These are phyloP conservation scores for Cynoglossus semilaevis DNA, from an alignment of 2,113 vertebrate species.

Conservation along the genomic window DNA sequence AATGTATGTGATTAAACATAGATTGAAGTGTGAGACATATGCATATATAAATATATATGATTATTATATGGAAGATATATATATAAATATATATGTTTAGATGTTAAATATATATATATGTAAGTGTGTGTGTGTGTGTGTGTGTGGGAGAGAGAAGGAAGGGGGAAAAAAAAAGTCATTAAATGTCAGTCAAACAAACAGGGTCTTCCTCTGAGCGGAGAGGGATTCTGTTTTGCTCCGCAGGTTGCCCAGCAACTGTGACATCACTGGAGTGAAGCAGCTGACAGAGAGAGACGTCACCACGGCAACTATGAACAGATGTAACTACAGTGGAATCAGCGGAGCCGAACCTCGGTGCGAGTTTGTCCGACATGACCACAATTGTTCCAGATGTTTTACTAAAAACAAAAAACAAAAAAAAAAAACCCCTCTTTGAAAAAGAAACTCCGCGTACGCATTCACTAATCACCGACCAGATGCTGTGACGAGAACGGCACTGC, in stretches of 20 bases:
- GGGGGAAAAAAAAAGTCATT: too few species aligned
- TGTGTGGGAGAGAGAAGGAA: background rate
- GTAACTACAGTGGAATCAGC: constrained; percentile 5
- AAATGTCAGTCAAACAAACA: constrained; percentile 42
- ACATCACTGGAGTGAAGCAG: constrained; percentile 61
- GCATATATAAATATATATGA: too few species aligned
- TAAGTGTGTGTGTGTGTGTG: background rate
- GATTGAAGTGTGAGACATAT: too few species aligned
- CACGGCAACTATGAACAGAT: constrained; percentile 19
- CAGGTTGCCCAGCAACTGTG: constrained; percentile 74
- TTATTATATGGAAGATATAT: background rate
- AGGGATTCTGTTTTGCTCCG: constrained; percentile 78
- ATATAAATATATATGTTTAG: background rate
- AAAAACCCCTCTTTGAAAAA: too few species aligned
- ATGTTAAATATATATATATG: too few species aligned
- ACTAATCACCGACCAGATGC: background rate
- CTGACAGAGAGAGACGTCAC: constrained; percentile 14
- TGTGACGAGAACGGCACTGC: constrained; percentile 14
- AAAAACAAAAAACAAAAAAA: background rate
- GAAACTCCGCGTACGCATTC: too few species aligned
- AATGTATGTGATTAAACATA: too few species aligned
- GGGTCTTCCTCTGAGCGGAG: constrained; percentile 63
- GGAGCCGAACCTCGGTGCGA: background rate
- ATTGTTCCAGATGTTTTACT: background rate
- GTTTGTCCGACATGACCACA: background rate